A percentile compares a stretch with the other conserved stretches of the same genome.
Evolutionary conservation across 2,888 invertebrate genomes (phyloP).

Genomic region (Drosophila barbarae): DNA sequence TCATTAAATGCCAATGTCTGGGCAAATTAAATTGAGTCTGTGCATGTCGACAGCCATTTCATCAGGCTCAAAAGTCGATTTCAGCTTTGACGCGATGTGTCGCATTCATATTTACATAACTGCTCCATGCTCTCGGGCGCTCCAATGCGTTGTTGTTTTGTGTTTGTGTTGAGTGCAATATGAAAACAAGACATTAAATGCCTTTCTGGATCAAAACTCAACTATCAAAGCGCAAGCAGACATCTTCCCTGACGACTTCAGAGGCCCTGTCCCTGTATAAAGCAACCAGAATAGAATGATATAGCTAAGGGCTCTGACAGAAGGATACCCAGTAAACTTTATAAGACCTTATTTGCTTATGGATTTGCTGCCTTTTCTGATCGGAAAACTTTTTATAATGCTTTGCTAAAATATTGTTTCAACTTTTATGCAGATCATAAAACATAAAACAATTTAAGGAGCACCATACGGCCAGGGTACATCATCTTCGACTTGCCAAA

Average conservation of each 20-base stretch:
- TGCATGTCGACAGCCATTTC: constrained; percentile 70
- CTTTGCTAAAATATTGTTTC: too few species aligned
- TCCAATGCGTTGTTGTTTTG: neutral
- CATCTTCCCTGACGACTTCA: constrained; percentile 25
- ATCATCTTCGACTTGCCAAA: neutral
- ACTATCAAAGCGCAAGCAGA: constrained; percentile 65
- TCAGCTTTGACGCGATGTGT: constrained; percentile 62
- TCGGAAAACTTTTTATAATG: too few species aligned
- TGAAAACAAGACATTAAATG: constrained; percentile 69
- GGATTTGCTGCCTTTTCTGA: too few species aligned
- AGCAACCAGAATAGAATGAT: neutral
- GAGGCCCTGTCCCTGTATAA: neutral
- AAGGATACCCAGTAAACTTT: neutral
- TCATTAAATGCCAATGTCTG: constrained; percentile 50
- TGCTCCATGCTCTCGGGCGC: constrained; percentile 14
- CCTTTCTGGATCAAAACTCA: constrained; percentile 64
- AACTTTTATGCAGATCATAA: too few species aligned
- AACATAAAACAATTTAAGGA: neutral
- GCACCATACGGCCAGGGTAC: neutral
- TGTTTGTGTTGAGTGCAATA: constrained; percentile 19
- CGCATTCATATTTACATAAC: constrained; percentile 34
- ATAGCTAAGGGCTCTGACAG: neutral
- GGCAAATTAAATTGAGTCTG: constrained; percentile 72
- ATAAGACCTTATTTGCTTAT: neutral
- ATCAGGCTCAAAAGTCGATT: constrained; percentile 62